These are phyloP conservation scores for Microtus montanus DNA, from an alignment of 2,113 vertebrate genomes.

Conservation along the genomic window DNA sequence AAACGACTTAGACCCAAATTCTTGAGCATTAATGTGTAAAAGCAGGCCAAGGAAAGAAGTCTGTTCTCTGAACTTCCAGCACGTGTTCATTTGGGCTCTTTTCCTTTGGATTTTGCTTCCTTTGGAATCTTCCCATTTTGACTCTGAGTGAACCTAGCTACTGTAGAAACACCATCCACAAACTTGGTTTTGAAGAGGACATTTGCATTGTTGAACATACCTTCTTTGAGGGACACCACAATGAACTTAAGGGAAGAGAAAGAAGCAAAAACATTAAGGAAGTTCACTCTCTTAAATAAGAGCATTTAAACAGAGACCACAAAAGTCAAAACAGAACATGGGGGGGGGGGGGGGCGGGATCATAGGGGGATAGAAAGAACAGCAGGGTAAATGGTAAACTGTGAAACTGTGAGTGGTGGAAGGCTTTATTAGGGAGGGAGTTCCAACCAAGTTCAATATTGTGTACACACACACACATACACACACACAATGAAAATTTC, in stretches of 20 bases:
- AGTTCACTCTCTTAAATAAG: neutral
- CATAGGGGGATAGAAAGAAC: neutral
- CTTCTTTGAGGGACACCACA: conserved; percentile 98
- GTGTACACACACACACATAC: neutral
- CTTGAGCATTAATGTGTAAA: conserved; percentile 36
- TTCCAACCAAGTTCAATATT: neutral
- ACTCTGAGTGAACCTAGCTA: conserved; percentile 87
- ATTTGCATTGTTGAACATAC: conserved; percentile 98
- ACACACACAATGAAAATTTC: neutral
- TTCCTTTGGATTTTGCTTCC: conserved; percentile 82
- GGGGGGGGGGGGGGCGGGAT: no score
- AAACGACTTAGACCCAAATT: conserved; percentile 48
- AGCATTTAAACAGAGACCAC: neutral
- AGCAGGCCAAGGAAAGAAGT: neutral
- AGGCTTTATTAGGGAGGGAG: neutral
- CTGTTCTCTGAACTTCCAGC: conserved; percentile 60
- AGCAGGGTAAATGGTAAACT: neutral
- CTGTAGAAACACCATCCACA: conserved; percentile 93
- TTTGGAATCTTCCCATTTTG: conserved; percentile 81
- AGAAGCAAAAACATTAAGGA: neutral
- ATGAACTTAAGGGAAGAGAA: conserved; percentile 90
- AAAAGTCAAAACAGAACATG: neutral
- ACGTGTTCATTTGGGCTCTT: conserved; percentile 72
- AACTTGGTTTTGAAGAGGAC: conserved; percentile 97
- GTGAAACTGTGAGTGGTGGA: neutral